Conservation (phyloP, 64 coral and sea anemone species). For the Pachyseris speciosa region DNA sequence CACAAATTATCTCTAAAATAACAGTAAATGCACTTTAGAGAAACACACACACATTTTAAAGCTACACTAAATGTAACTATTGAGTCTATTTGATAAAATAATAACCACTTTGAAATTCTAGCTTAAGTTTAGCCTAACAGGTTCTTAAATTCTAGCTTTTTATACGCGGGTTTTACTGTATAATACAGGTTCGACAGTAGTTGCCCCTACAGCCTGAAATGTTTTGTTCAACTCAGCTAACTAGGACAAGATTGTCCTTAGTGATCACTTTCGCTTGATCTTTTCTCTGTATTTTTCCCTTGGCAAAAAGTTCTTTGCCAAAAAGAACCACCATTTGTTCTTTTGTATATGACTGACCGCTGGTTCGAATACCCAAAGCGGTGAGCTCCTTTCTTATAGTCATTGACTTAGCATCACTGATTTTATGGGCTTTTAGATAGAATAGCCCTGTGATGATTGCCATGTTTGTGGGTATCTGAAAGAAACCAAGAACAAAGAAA, state of each 20-base stretch:
- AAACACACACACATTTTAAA: too few relatives aligned
- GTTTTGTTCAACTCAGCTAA: too few relatives aligned
- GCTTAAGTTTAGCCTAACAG: too few relatives aligned
- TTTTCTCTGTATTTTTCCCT: not conserved
- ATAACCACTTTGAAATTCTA: too few relatives aligned
- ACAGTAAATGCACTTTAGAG: too few relatives aligned
- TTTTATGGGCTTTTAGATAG: not conserved
- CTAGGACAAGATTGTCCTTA: not conserved
- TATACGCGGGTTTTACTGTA: too few relatives aligned
- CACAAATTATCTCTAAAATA: too few relatives aligned
- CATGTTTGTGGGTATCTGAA: conserved; percentile 4
- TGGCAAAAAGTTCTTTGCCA: not conserved
- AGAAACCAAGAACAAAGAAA: not conserved
- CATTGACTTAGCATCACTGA: not conserved
- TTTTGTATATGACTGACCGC: not conserved
- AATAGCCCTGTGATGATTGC: not conserved
- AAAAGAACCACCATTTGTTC: not conserved
- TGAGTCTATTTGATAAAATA: too few relatives aligned
- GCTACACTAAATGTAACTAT: too few relatives aligned
- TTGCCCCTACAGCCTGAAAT: too few relatives aligned
- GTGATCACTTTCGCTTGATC: not conserved
- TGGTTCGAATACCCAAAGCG: not conserved
- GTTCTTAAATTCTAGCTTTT: too few relatives aligned
- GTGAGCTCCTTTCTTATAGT: not conserved
- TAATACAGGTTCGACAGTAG: too few relatives aligned